Evolutionary conservation across 2,888 invertebrate genomes (phyloP).

Genomic region (Trileptium ribeirensis): DNA sequence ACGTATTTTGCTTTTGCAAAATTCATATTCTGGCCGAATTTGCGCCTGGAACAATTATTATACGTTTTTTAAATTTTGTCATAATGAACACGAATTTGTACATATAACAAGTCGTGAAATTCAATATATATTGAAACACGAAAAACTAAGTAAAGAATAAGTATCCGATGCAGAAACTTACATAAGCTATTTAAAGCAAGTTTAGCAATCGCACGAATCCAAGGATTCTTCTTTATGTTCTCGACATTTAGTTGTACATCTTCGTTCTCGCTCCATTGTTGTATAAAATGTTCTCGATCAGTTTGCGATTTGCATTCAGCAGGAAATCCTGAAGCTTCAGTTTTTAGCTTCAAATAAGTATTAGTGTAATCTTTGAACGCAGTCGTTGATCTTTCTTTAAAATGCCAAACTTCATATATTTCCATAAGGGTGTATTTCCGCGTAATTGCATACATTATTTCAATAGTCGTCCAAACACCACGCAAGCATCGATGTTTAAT

Average conservation of each 20-base stretch:
- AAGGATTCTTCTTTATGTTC: not conserved
- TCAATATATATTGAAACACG: no score
- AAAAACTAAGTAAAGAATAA: no score
- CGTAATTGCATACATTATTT: not conserved
- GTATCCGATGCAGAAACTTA: not conserved
- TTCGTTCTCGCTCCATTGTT: not conserved
- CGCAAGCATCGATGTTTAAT: not conserved
- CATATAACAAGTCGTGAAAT: no score
- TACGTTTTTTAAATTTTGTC: not conserved
- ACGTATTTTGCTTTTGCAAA: not conserved
- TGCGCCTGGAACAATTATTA: not conserved
- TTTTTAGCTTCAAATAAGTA: not conserved
- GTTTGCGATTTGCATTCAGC: not conserved
- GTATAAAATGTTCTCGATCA: not conserved
- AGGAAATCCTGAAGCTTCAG: not conserved
- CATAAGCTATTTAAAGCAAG: not conserved
- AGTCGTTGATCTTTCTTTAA: not conserved
- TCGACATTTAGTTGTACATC: not conserved
- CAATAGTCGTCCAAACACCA: not conserved
- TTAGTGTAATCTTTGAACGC: not conserved
- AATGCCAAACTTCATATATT: constrained; percentile 2
- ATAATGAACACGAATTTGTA: no score
- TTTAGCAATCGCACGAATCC: not conserved
- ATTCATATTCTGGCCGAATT: not conserved
- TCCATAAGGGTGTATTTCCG: not conserved